A percentile compares a stretch with the other conserved stretches of the same genome.
phyloP scores from a whole-genome alignment of 1,140 invertebrate species.

The Philotrypesis tridentata region DNA sequence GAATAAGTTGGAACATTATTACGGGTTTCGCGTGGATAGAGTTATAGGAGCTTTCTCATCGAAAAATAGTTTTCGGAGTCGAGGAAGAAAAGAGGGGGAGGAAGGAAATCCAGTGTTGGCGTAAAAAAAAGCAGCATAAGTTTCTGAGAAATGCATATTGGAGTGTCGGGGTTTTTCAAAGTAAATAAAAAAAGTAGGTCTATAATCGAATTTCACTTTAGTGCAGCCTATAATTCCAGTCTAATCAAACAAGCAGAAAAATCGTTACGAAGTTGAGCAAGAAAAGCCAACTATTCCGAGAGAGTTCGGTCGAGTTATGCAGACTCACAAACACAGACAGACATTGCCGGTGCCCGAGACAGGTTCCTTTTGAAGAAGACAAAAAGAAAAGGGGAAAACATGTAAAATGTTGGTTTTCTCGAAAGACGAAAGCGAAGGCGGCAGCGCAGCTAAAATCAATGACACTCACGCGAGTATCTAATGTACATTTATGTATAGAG shows the following conservation, averaged over 20 bases:
- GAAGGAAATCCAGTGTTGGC: no score
- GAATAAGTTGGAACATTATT: background rate
- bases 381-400: background rate
- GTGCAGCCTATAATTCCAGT: background rate
- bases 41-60: background rate
- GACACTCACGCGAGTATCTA: background rate
- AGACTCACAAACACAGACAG: no score
- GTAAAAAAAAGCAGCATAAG: no score
- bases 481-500: background rate
- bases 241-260: background rate
- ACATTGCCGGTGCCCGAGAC: no score
- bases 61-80: no score
- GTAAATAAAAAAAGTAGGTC: background rate
- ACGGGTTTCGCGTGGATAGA: background rate
- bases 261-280: background rate
- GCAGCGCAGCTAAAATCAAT: background rate
- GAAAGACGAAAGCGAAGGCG: background rate
- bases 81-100: no score
- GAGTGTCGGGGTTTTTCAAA: background rate
- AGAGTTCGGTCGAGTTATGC: background rate
- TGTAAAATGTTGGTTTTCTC: background rate
- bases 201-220: background rate
- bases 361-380: no score
- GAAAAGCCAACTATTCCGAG: background rate
- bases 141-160: background rate